Evolutionary conservation across 2,113 vertebrate species (phyloP).

Genomic region (Edolisoma coerulescens): DNA sequence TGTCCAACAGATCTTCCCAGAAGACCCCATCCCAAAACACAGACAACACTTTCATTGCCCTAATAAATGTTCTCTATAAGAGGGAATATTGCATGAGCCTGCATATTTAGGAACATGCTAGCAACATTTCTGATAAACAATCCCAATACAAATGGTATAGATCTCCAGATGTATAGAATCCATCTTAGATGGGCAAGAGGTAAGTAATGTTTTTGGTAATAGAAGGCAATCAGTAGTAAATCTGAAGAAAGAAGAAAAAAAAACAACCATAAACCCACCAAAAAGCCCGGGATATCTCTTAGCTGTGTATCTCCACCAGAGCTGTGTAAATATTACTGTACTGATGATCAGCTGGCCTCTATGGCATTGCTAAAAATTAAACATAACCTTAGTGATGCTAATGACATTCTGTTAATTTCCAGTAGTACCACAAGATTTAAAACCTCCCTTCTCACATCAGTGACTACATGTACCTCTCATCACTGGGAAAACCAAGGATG

Average conservation of each 20-base stretch:
- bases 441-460: not conserved
- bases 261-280: rapidly evolving
- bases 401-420: slow-evolving; percentile 13
- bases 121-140: not conserved
- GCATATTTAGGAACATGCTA: not conserved
- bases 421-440: not conserved
- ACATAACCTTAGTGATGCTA: not conserved
- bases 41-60: not conserved
- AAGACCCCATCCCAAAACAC: not conserved
- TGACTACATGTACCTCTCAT: not conserved
- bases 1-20: not conserved
- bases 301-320: not conserved
- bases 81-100: not conserved
- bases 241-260: not conserved
- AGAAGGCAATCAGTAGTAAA: not conserved
- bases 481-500: not conserved
- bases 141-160: not conserved
- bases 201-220: not conserved
- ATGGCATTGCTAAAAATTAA: not conserved
- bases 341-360: not conserved
- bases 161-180: not conserved
- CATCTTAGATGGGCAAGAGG: not conserved
- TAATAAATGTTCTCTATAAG: not conserved
- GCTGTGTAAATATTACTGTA: not conserved
- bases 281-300: not conserved